phyloP scores from a whole-genome alignment of 2,797 vertebrate genomes.

The Hippocampus kuda region DNA sequence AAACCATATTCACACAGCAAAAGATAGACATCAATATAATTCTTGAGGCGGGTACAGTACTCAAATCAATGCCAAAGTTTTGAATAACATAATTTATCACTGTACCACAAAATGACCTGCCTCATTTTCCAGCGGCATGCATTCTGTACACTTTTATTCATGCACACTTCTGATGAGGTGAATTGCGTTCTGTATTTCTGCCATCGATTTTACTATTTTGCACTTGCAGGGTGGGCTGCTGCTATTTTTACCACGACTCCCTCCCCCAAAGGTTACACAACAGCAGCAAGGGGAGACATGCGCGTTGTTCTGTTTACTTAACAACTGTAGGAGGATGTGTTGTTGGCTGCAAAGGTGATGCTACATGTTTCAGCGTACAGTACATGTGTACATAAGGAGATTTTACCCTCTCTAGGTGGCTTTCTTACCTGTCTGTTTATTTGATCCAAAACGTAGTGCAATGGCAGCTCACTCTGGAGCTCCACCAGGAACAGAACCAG shows the following conservation, averaged over 20 bases:
- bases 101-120: background rate
- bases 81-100: background rate
- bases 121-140: slow-evolving; percentile 6
- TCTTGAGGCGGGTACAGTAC: background rate
- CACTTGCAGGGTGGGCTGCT: slow-evolving; percentile 25
- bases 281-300: slow-evolving; percentile 22
- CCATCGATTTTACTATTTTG: slow-evolving; percentile 32
- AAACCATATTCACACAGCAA: background rate
- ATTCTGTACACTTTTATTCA: slow-evolving; percentile 17
- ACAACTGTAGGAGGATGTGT: slow-evolving; percentile 25
- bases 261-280: slow-evolving; percentile 10
- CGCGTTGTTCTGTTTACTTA: slow-evolving; percentile 35
- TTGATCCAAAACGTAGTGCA: slow-evolving; percentile 71
- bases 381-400: background rate
- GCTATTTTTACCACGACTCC: background rate
- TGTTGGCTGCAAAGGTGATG: slow-evolving; percentile 18
- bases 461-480: slow-evolving; percentile 70
- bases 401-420: background rate
- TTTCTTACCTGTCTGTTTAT: slow-evolving; percentile 78
- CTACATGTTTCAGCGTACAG: background rate
- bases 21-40: background rate
- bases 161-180: slow-evolving; percentile 20
- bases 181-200: slow-evolving; percentile 23
- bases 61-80: background rate
- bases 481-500: slow-evolving; percentile 75